A percentile compares a stretch with the other conserved stretches of the same genome.
phyloP scores from a whole-genome alignment of 1,140 invertebrate genomes.

The Halictus rubicundus region DNA sequence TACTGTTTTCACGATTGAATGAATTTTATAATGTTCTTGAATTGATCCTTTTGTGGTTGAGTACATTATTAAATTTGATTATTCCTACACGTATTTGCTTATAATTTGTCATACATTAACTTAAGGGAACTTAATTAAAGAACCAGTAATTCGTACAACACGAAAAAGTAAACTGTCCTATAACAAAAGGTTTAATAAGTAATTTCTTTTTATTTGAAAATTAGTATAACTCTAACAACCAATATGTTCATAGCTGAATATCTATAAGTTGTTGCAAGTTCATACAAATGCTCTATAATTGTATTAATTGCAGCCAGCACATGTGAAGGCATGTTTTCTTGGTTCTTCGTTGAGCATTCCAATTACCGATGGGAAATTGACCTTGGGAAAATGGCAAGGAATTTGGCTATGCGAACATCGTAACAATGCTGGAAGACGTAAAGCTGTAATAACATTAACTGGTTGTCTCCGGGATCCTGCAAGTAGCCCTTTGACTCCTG shows the following conservation, averaged over 20 bases:
- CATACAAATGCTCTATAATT: slow-evolving; percentile 56
- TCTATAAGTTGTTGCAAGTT: slow-evolving; percentile 20
- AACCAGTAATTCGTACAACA: too few relatives aligned
- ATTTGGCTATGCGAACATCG: slow-evolving; percentile 99
- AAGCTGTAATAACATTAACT: slow-evolving; percentile 94
- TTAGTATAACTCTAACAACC: not conserved
- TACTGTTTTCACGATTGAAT: too few relatives aligned
- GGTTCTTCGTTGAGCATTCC: slow-evolving; percentile 97
- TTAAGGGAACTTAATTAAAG: too few relatives aligned
- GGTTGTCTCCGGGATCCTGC: slow-evolving; percentile 91
- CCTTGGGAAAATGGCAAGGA: slow-evolving; percentile 97
- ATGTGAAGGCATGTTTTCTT: slow-evolving; percentile 97
- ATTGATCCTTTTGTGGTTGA: not conserved
- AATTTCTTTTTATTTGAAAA: not conserved
- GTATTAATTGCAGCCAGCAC: slow-evolving; percentile 90
- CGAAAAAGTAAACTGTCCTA: too few relatives aligned
- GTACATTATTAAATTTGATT: too few relatives aligned
- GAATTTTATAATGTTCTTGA: not conserved
- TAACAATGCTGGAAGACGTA: slow-evolving; percentile 95
- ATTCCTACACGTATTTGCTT: too few relatives aligned
- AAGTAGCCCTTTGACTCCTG: slow-evolving; percentile 90
- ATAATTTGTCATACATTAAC: too few relatives aligned
- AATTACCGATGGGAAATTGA: slow-evolving; percentile 96
- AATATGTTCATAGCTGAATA: not conserved
- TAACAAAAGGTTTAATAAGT: not conserved